These are phyloP conservation scores for Acromyrmex charruanus DNA, from an alignment of 1,140 invertebrate species.

Conservation along the genomic window DNA sequence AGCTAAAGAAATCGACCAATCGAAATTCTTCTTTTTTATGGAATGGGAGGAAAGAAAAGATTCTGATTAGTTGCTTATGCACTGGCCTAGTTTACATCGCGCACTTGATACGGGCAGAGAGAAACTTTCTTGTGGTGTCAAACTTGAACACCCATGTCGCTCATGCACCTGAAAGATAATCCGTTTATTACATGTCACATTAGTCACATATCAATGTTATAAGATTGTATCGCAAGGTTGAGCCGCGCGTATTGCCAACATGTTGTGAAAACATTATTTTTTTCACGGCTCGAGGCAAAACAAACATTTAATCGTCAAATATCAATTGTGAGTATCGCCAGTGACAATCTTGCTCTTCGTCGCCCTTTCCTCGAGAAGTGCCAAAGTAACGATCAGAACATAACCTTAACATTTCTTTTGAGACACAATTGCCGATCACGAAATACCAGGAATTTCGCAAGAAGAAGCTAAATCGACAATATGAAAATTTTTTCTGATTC, in stretches of 20 bases:
- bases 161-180: too few relatives aligned
- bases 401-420: conserved; percentile 29
- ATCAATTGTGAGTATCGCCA: conserved; percentile 43
- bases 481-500: not conserved
- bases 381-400: not conserved
- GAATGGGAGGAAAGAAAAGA: too few relatives aligned
- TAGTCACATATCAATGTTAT: conserved; percentile 3
- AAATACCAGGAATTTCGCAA: not conserved
- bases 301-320: conserved; percentile 32
- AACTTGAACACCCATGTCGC: too few relatives aligned
- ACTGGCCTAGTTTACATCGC: too few relatives aligned
- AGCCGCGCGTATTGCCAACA: not conserved
- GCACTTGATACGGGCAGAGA: too few relatives aligned
- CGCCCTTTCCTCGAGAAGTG: not conserved
- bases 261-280: conserved; percentile 1
- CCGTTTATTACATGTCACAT: too few relatives aligned
- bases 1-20: too few relatives aligned
- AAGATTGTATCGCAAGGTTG: conserved; percentile 23
- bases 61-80: too few relatives aligned
- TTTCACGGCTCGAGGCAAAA: conserved; percentile 1
- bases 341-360: not conserved
- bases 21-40: too few relatives aligned
- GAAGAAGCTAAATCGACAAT: not conserved
- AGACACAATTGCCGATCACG: not conserved
- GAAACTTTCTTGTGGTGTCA: too few relatives aligned